Percentiles rank a stretch among this genome's conserved stretches.
phyloP scores from a whole-genome alignment of 2,888 invertebrate species.

The Molanna angustata region DNA sequence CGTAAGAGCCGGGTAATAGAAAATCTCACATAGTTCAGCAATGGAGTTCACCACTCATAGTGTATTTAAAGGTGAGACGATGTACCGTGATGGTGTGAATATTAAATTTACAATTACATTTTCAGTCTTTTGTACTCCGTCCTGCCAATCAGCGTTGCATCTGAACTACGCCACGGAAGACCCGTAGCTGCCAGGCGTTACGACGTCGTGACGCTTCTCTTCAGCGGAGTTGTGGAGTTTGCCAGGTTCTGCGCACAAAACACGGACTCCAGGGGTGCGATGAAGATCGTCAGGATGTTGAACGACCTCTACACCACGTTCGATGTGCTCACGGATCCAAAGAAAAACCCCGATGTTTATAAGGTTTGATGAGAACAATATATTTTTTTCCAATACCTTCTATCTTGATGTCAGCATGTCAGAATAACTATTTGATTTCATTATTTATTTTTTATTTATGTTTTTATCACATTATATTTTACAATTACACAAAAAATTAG shows the following conservation, averaged over 20 bases:
- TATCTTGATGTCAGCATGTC: neutral
- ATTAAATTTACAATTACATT: neutral
- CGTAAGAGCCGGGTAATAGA: no score
- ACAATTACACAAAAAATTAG: no score
- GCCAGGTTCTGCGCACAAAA: constrained; percentile 86
- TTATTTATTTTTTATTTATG: no score
- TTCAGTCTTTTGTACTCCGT: constrained; percentile 89
- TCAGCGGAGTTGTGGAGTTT: constrained; percentile 93
- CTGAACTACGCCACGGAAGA: constrained; percentile 85
- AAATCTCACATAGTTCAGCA: no score
- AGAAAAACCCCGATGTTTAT: constrained; percentile 89
- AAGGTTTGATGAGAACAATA: constrained; percentile 61
- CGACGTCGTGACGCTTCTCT: constrained; percentile 87
- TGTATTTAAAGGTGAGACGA: no score
- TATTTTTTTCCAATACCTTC: neutral
- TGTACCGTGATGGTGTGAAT: neutral
- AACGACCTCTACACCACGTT: constrained; percentile 93
- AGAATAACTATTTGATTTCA: no score
- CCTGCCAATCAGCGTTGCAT: constrained; percentile 91
- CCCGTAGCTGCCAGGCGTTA: constrained; percentile 87
- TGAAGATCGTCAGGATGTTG: constrained; percentile 93
- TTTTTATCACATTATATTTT: no score
- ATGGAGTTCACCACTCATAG: no score
- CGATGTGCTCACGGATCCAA: constrained; percentile 89
- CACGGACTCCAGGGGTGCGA: constrained; percentile 89